Percentiles rank a stretch among this genome's conserved stretches.
phyloP scores from a whole-genome alignment of 2,888 invertebrate species.

The Rambutsinella grinnellia region DNA sequence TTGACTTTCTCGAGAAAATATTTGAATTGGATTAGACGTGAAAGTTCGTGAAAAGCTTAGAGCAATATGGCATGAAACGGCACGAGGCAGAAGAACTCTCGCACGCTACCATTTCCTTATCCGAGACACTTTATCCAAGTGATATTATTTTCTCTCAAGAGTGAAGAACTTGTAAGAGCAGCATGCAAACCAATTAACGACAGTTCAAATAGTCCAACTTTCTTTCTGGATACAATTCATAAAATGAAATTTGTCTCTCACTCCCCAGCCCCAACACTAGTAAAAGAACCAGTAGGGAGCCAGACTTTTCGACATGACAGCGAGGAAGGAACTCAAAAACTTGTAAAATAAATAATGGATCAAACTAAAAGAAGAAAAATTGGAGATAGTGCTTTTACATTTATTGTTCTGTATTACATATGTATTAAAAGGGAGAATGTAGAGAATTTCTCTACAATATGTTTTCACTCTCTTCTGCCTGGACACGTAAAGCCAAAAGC shows the following conservation, averaged over 20 bases:
- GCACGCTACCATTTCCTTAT: background rate
- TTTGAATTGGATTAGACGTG: background rate
- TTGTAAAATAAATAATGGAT: slow-evolving; percentile 34
- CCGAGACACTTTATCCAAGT: background rate
- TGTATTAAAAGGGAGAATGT: background rate
- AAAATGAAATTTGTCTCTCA: too few species aligned
- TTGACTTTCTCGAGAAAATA: background rate
- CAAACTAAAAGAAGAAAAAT: slow-evolving; percentile 15
- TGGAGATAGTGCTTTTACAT: background rate
- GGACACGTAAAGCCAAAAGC: slow-evolving; percentile 3
- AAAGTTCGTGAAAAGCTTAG: background rate
- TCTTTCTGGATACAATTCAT: background rate
- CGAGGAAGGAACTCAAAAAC: background rate
- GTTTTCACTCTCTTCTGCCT: background rate
- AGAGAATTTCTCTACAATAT: background rate
- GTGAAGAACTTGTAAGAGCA: background rate
- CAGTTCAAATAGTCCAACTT: background rate
- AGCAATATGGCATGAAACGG: background rate
- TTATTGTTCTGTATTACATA: background rate
- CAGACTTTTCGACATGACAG: slow-evolving; percentile 5
- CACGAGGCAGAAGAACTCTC: background rate
- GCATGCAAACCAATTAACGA: background rate
- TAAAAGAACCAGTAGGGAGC: background rate
- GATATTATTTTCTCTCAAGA: background rate
- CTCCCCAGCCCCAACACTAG: too few species aligned